Base-by-base conservation (phyloP, 2,888 invertebrate genomes). In the Melanophora roralis region DNA sequence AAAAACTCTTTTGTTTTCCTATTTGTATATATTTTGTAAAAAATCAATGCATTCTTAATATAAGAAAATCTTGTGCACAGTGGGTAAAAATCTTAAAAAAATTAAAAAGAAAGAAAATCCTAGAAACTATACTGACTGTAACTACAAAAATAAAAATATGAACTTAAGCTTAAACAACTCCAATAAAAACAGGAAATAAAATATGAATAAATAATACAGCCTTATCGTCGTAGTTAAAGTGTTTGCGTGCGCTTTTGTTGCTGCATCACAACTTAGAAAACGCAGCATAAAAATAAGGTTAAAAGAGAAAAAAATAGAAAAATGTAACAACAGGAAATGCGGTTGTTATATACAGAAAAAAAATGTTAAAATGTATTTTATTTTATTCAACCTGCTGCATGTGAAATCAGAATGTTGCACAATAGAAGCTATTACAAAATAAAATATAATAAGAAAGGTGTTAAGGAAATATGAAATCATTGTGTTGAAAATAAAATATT, bases 401-500 rank as follows among this genome's bases (percentile, higher is more conserved):
- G 2, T 23, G 36, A 75, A 60, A 60, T 57, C 57, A 59, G 32
- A 51, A 38, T 55, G 53, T 43, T 59, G n/a, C 16, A 60, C 51
- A 75, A 60, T 60, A 75, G 27, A 53, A 67, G 34, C 43, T 45
- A 5, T 38, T 43, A 57, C n/a, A 43, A 21, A 53, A 60, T 19
- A 32, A 43, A 12, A 38, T 40, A 38, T 21, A 49, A 36, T 7
- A 11, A 47, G 53, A 64, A 19, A 76, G 69, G 76, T 76, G 69
- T 76, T 69, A 49, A 69, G 76, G 76, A 76, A 76, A 69, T 76
- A 76, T 76, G 62, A 69, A 76, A 69, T 64, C 64, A 57, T 76
- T 64, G 36, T 69, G 40, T 34, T 27, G 34, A 47, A 64, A 69
- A 47, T 59, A 34, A 12, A 47, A 59, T 23, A 34, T 11, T 47